Percentiles rank a stretch among this genome's conserved stretches.
phyloP scores from a whole-genome alignment of 92 coral and sea anemone species.

The Phenganax stokvisi region DNA sequence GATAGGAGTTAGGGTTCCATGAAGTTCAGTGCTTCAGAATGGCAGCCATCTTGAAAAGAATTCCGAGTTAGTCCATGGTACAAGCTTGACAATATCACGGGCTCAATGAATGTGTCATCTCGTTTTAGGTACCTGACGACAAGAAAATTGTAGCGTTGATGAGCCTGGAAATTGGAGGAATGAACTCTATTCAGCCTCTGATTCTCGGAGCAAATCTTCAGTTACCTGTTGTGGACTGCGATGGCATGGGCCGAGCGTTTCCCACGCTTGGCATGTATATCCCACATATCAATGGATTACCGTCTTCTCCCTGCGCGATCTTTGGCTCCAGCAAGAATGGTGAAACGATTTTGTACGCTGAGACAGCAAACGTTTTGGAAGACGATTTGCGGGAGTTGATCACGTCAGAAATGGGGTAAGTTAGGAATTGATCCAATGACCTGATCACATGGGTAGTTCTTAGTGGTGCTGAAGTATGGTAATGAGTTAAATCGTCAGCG shows the following conservation, averaged over 20 bases:
- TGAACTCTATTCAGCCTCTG: constrained; percentile 77
- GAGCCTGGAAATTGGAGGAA: constrained; percentile 81
- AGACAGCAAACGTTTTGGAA: constrained; percentile 63
- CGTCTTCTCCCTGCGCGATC: constrained; percentile 62
- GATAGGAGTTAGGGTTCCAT: no score
- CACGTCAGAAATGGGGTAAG: constrained; percentile 13
- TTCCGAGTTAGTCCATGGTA: no score
- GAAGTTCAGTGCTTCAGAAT: no score
- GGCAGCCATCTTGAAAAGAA: no score
- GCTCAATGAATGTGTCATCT: not conserved
- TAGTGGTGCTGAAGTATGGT: no score
- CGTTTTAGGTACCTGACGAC: constrained; percentile 36
- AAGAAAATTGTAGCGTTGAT: constrained; percentile 56
- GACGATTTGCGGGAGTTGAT: constrained; percentile 58
- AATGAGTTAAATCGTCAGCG: no score
- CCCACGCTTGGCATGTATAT: constrained; percentile 87
- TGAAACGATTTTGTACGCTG: constrained; percentile 53
- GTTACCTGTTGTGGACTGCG: constrained; percentile 90
- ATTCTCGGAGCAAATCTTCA: constrained; percentile 67
- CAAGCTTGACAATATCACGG: not conserved
- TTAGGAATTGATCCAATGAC: no score
- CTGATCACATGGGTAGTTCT: no score
- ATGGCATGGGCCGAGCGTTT: constrained; percentile 99
- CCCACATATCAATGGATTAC: constrained; percentile 69
- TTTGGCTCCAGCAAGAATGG: constrained; percentile 63